These are phyloP conservation scores for Momotus momota DNA, from an alignment of 2,797 vertebrate species.

Conservation along the genomic window DNA sequence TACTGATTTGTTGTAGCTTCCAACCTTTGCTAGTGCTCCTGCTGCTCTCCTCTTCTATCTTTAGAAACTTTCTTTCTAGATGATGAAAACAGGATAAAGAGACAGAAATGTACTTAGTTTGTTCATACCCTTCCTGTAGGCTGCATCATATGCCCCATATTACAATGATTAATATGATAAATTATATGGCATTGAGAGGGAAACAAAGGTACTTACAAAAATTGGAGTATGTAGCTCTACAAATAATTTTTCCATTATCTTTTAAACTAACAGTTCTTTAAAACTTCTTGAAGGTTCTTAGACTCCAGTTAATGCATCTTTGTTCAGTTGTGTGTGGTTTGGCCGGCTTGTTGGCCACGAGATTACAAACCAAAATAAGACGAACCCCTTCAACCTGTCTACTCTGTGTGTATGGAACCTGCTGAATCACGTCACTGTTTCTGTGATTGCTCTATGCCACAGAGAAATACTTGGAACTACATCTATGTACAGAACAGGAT, in stretches of 20 bases:
- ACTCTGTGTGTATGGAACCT: not conserved
- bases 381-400: not conserved
- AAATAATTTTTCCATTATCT: not conserved
- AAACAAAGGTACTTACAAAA: constrained; percentile 16
- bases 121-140: constrained; percentile 22
- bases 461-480: not conserved
- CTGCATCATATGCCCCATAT: not conserved
- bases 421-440: not conserved
- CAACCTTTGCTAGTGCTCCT: constrained; percentile 25
- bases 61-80: constrained; percentile 56
- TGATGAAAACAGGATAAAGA: not conserved
- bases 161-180: not conserved
- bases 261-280: not conserved
- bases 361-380: not conserved
- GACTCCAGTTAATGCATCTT: not conserved
- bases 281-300: not conserved
- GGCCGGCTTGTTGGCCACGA: not conserved
- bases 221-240: not conserved
- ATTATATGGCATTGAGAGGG: not conserved
- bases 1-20: constrained; percentile 50
- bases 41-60: constrained; percentile 26
- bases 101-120: constrained; percentile 11
- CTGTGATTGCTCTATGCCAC: not conserved
- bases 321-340: not conserved
- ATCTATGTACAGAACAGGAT: not conserved